Percentiles rank a stretch among this genome's conserved stretches.
These are phyloP conservation scores for Aurelia sp. DNA, from an alignment of 30 jellyfish, hydroid and myxozoan species.

Conservation along the genomic window DNA sequence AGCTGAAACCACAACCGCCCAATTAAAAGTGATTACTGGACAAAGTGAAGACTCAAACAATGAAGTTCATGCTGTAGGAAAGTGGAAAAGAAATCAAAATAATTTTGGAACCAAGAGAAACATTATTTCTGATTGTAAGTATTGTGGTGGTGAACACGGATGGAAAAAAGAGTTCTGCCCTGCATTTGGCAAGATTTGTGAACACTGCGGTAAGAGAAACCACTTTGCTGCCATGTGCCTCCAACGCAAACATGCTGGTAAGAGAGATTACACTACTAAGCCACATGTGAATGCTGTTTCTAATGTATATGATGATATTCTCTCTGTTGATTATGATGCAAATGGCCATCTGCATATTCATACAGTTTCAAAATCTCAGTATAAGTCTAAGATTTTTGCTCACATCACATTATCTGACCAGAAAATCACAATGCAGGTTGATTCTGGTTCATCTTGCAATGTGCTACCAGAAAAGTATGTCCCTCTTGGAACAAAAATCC, in stretches of 20 bases:
- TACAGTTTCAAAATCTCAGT: constrained; percentile 5
- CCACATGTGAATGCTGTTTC: too few species aligned
- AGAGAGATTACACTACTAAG: too few species aligned
- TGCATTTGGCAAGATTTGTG: too few species aligned
- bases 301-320: too few species aligned
- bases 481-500: constrained; percentile 19
- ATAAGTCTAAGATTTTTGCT: constrained; percentile 25
- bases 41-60: neutral
- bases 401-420: neutral
- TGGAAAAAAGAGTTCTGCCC: neutral
- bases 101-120: constrained; percentile 8
- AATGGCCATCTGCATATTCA: constrained; percentile 2
- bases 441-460: neutral
- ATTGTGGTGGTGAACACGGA: constrained; percentile 26
- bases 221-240: too few species aligned
- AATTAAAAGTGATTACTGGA: neutral
- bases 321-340: too few species aligned
- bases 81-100: constrained; percentile 1
- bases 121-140: constrained; percentile 1
- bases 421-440: too few species aligned
- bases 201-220: too few species aligned
- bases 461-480: constrained; percentile 19
- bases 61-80: neutral
- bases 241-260: too few species aligned
- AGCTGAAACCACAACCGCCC: neutral